Conservation (phyloP, 2,888 invertebrate genomes). For the Phrixothrix hirtus region DNA sequence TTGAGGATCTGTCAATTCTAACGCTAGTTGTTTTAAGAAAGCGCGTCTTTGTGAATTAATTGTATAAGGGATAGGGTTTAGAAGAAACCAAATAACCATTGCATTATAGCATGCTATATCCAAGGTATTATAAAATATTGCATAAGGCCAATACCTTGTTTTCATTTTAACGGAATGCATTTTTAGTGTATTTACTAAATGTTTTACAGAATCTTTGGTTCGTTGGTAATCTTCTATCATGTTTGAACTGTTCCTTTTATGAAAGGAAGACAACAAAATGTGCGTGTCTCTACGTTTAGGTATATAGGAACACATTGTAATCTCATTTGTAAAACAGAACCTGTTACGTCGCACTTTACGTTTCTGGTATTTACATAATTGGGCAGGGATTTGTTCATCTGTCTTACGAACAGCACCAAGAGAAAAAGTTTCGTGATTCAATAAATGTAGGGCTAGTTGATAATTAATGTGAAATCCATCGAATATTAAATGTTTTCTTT, state of each 20-base stretch:
- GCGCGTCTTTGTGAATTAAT: background rate
- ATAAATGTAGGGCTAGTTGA: background rate
- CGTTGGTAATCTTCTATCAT: too few species aligned
- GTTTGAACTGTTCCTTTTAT: too few species aligned
- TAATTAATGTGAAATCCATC: background rate
- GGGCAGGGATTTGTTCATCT: background rate
- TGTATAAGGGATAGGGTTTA: background rate
- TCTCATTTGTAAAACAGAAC: too few species aligned
- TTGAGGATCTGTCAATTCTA: constrained; percentile 1
- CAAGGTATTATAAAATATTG: background rate
- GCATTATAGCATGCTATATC: constrained; percentile 3
- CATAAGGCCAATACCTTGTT: constrained; percentile 1
- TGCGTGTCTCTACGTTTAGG: too few species aligned
- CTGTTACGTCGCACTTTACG: too few species aligned
- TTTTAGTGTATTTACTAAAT: too few species aligned
- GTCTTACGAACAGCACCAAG: background rate
- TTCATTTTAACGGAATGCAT: constrained; percentile 2
- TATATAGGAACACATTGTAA: too few species aligned
- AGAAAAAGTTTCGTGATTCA: background rate
- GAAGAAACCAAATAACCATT: background rate
- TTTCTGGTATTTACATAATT: too few species aligned
- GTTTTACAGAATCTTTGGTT: too few species aligned
- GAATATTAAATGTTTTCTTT: background rate
- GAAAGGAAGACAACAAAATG: too few species aligned
- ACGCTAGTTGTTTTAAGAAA: constrained; percentile 1